Percentiles rank a stretch among this genome's conserved stretches.
Conservation (phyloP, 2,797 vertebrate genomes). For the Labeo calbasu region DNA sequence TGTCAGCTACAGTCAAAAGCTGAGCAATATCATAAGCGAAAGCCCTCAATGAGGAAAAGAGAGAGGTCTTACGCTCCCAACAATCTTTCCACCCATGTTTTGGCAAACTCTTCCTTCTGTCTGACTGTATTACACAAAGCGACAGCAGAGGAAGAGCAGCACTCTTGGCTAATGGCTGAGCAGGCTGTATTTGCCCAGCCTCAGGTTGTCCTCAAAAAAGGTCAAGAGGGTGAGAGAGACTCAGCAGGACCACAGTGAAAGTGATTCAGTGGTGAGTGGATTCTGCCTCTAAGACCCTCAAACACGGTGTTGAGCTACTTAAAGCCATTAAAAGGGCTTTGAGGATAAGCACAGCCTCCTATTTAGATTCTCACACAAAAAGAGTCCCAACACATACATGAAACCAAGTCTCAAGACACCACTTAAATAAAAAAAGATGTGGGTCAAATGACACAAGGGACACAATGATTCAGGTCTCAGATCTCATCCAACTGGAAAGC, state of each 20-base stretch:
- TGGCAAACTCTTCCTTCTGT: neutral
- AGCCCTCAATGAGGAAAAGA: neutral
- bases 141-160: conserved; percentile 9
- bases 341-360: neutral
- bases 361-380: neutral
- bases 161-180: neutral
- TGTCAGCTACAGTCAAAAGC: conserved; percentile 3
- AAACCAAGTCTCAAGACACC: conserved; percentile 3
- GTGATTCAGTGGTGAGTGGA: conserved; percentile 9
- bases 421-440: conserved; percentile 29
- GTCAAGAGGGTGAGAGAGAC: conserved; percentile 13
- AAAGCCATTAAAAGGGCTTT: neutral
- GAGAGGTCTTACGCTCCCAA: neutral
- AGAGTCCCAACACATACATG: neutral
- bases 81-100: neutral
- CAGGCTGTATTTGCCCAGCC: conserved; percentile 1
- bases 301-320: conserved; percentile 3
- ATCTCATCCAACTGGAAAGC: neutral
- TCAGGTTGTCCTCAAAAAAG: conserved; percentile 20
- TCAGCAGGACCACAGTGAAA: neutral
- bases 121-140: neutral
- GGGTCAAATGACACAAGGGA: conserved; percentile 13
- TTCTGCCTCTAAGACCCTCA: neutral
- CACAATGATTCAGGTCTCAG: neutral
- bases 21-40: neutral